phyloP scores from a whole-genome alignment of 2,113 vertebrate species.

The Actinemys pallida region DNA sequence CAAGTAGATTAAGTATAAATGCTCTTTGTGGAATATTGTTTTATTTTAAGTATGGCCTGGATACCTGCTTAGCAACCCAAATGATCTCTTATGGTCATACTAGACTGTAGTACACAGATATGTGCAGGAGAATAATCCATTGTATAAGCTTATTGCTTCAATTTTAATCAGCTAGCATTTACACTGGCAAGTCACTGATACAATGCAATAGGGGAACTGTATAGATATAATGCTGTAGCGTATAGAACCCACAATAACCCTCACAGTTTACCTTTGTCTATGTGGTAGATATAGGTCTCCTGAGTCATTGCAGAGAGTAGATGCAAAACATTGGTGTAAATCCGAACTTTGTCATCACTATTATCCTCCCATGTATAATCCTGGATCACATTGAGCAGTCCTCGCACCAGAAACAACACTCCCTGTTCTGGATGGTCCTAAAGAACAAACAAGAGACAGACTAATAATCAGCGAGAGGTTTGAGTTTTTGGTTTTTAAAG shows the following conservation, averaged over 20 bases:
- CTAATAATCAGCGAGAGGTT: background rate
- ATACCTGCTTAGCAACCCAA: background rate
- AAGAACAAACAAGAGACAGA: background rate
- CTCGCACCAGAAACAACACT: slow-evolving; percentile 93
- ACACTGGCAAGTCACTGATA: background rate
- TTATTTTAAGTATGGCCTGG: background rate
- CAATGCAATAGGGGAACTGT: background rate
- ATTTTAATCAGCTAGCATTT: background rate
- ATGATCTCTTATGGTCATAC: background rate
- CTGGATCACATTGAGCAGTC: slow-evolving; percentile 95
- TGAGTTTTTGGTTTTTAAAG: background rate
- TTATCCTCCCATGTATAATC: slow-evolving; percentile 98
- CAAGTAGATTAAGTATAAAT: background rate
- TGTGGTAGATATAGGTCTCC: slow-evolving; percentile 87
- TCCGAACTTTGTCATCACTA: slow-evolving; percentile 90
- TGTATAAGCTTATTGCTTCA: background rate
- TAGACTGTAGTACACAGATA: background rate
- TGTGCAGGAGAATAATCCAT: background rate
- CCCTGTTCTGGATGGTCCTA: slow-evolving; percentile 98
- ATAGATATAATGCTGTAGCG: background rate
- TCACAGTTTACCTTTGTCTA: slow-evolving; percentile 82
- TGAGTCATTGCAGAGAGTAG: slow-evolving; percentile 95
- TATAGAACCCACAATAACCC: background rate
- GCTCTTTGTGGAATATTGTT: background rate
- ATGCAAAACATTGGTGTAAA: slow-evolving; percentile 92